phyloP scores from a whole-genome alignment of 2,888 invertebrate genomes.

The Corbicula japonica region DNA sequence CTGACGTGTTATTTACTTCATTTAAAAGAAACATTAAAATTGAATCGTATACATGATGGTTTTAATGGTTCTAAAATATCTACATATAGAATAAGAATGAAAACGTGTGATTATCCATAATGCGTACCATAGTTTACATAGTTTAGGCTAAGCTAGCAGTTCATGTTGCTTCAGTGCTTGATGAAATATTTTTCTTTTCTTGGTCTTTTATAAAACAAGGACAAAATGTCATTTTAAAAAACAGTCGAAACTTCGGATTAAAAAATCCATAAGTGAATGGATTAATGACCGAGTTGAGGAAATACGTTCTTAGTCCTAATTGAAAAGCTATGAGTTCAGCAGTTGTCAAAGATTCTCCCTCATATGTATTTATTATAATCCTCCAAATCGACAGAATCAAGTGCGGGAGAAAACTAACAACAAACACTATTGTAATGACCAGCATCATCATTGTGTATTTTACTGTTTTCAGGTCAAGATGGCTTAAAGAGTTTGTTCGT shows the following conservation, averaged over 20 bases:
- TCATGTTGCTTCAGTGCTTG: not conserved
- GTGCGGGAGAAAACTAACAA: conserved; percentile 68
- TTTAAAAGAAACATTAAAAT: no score
- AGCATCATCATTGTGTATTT: conserved; percentile 67
- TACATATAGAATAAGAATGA: no score
- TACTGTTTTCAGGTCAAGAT: conserved; percentile 41
- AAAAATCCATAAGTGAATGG: conserved; percentile 69
- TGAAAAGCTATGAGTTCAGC: conserved; percentile 55
- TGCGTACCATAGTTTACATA: no score
- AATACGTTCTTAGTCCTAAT: conserved; percentile 65
- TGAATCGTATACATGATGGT: no score
- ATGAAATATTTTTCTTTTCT: not conserved
- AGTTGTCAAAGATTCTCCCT: conserved; percentile 54
- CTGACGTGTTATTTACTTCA: no score
- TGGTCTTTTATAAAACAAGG: conserved; percentile 24
- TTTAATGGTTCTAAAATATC: no score
- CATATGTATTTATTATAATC: conserved; percentile 49
- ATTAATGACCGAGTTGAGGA: conserved; percentile 66
- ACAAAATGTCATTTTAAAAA: conserved; percentile 47
- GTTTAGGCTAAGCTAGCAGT: no score
- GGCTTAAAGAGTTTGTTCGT: not conserved
- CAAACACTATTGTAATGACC: conserved; percentile 61
- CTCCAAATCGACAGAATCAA: conserved; percentile 60
- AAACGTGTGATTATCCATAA: no score
- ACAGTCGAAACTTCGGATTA: conserved; percentile 64